Evolutionary conservation across 2,797 vertebrate species (phyloP).

Genomic region (Eospalax fontanierii): DNA sequence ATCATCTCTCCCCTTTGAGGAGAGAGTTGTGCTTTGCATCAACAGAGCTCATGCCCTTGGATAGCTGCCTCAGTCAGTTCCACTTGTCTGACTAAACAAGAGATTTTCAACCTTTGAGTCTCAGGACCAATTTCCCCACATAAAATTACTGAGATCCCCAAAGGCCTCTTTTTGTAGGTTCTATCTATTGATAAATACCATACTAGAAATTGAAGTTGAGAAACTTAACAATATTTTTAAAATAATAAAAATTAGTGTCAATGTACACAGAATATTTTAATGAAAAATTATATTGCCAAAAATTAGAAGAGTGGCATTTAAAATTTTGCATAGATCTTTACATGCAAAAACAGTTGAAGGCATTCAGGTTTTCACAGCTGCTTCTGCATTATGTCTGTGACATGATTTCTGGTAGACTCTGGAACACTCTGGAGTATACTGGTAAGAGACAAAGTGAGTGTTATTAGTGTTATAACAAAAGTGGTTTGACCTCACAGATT

Average conservation of each 20-base stretch:
- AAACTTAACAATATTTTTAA: not conserved
- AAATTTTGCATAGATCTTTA: conserved; percentile 3
- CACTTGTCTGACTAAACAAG: not conserved
- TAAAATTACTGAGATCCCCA: not conserved
- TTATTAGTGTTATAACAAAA: conserved; percentile 1
- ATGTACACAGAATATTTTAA: conserved; percentile 22
- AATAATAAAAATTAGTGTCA: conserved; percentile 17
- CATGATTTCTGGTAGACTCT: conserved; percentile 3
- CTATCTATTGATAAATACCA: not conserved
- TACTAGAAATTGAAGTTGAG: not conserved
- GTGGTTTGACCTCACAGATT: conserved; percentile 31
- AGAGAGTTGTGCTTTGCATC: no score
- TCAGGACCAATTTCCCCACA: not conserved
- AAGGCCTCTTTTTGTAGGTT: not conserved
- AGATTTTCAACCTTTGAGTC: not conserved
- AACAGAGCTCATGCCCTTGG: not conserved
- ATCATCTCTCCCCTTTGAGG: no score
- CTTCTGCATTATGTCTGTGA: conserved; percentile 22
- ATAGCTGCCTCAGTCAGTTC: not conserved
- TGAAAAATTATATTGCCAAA: conserved; percentile 10
- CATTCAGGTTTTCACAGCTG: not conserved
- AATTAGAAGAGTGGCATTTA: not conserved
- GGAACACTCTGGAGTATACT: not conserved
- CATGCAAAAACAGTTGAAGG: not conserved
- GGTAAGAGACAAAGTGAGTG: not conserved